Conservation (phyloP, 2,113 vertebrate species). For the Pelusios castaneus region DNA sequence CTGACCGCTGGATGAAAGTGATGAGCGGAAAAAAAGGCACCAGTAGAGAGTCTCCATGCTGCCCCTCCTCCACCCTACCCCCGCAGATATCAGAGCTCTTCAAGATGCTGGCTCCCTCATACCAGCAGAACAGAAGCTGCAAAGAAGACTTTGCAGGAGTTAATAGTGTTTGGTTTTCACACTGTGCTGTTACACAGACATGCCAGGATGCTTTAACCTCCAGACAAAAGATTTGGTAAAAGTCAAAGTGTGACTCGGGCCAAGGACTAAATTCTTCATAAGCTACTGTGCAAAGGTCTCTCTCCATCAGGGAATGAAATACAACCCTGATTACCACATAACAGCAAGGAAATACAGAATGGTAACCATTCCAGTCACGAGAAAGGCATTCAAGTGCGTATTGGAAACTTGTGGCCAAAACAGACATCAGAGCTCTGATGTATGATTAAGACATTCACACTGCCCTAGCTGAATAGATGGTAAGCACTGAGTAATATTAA, state of each 20-base stretch:
- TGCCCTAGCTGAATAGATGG: not conserved
- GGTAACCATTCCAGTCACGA: not conserved
- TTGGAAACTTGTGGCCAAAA: not conserved
- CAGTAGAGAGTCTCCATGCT: not conserved
- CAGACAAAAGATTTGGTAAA: conserved; percentile 57
- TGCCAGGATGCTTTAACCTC: conserved; percentile 38
- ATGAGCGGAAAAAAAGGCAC: not conserved
- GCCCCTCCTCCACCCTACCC: not conserved
- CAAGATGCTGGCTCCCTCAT: not conserved
- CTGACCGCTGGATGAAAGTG: not conserved
- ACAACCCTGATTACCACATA: not conserved
- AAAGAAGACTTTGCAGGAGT: not conserved
- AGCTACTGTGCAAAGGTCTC: accelerated
- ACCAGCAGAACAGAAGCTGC: not conserved
- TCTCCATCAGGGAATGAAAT: not conserved
- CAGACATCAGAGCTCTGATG: conserved; percentile 31
- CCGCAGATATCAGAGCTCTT: not conserved
- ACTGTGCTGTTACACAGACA: not conserved
- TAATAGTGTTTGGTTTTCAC: not conserved
- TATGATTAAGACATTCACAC: conserved; percentile 19
- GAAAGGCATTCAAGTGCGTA: conserved; percentile 13
- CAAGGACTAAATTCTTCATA: not conserved
- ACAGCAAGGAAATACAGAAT: not conserved
- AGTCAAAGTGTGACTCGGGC: conserved; percentile 35
- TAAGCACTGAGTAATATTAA: not conserved